Evolutionary conservation across 2,113 vertebrate genomes (phyloP), one percentile per base, ranked within the genome.

Genomic region (Myxocyprinus asiaticus): DNA sequence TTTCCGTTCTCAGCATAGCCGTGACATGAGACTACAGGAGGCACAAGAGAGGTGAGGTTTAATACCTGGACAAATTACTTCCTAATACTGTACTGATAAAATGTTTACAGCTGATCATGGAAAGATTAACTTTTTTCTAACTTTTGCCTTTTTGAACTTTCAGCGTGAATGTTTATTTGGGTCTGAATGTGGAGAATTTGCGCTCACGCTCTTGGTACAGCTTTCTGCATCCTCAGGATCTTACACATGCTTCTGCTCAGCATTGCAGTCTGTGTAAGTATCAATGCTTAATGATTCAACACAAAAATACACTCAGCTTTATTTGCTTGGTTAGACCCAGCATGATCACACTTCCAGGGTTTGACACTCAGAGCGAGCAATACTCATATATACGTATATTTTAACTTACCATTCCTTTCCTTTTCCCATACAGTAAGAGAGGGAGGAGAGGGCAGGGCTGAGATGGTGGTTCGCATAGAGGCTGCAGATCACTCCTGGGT

Each of bases 181-280:
- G 95, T 81, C 95, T 94, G 88, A 94, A 96, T 88, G 94, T 92
- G 89, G 91, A 86, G 65, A 92, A 93, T 82, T 91, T 97, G 67
- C 90, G 94, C 56, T 90, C 95, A 78, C 93, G 92, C 77, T 97
- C 96, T 59, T 97, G 95, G 95, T 97, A 97, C 91, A 93, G 93
- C 88, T 93, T 97, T 76, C 91, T 97, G 85, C 95, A 97, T 83
- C 96, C 96, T 17, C 94, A 97, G 87, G 96, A 97, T 87, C 93
- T 97, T 88, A 90, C 94, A 81, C 95, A 96, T 67, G 95, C 95
- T 83, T 96, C 95, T 47, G 86, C 93, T 84, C 95, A 95, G 87
- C 96, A 97, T 87, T 94, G 92, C 88, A 92, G 90, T 84, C 92
- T 97, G 79, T 86, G 96, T 97, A 87, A 96, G 96, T 95, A 69